A percentile compares a stretch with the other conserved stretches of the same genome.
phyloP scores from a whole-genome alignment of 2,888 invertebrate genomes.

The Molorchus minor region DNA sequence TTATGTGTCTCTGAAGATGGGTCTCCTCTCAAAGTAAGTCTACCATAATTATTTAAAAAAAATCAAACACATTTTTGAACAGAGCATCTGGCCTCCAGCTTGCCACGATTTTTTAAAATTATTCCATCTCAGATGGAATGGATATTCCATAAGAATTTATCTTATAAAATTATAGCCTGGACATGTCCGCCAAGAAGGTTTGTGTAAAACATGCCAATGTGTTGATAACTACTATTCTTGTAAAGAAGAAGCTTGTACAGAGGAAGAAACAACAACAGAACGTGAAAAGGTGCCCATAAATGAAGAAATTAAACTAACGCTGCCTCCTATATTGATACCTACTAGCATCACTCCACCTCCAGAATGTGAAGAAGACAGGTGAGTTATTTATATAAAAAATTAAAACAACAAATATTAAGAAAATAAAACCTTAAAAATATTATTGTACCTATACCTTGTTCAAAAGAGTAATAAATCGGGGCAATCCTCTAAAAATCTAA shows the following conservation, averaged over 20 bases:
- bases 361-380: constrained; percentile 62
- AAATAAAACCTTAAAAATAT: no score
- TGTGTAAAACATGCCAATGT: constrained; percentile 82
- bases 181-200: constrained; percentile 67
- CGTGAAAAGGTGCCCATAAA: background rate
- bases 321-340: constrained; percentile 36
- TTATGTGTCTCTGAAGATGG: constrained; percentile 76
- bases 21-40: constrained; percentile 71
- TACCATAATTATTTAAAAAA: background rate
- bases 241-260: constrained; percentile 59
- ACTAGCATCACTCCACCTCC: constrained; percentile 63
- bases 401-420: no score
- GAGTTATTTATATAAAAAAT: constrained; percentile 30
- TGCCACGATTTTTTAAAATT: no score
- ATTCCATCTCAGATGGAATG: no score
- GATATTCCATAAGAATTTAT: background rate
- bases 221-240: constrained; percentile 79
- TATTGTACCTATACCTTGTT: no score
- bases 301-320: constrained; percentile 11
- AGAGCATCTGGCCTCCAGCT: no score
- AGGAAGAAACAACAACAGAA: constrained; percentile 47
- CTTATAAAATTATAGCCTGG: constrained; percentile 69
- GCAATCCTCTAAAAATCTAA: no score
- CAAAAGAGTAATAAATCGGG: no score
- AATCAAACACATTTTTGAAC: no score